phyloP scores from a whole-genome alignment of 2,797 vertebrate genomes.

The Enteromius anoplus region DNA sequence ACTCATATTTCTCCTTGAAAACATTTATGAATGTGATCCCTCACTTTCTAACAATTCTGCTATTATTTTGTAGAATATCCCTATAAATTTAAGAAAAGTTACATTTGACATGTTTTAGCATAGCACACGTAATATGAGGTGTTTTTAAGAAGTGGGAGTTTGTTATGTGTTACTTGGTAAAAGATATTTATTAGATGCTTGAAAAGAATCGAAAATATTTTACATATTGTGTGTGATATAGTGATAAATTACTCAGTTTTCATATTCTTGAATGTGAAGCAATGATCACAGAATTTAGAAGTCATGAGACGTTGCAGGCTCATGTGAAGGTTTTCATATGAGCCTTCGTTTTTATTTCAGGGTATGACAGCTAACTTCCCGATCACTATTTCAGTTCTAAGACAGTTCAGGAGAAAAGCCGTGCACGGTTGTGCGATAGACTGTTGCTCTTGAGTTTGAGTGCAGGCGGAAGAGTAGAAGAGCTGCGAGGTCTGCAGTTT shows the following conservation, averaged over 20 bases:
- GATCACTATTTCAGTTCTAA: background rate
- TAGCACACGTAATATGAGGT: no score
- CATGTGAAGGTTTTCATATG: background rate
- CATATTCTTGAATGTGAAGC: background rate
- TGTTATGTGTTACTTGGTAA: background rate
- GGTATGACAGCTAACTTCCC: background rate
- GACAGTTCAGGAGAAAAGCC: background rate
- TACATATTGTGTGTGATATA: background rate
- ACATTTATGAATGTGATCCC: slow-evolving; percentile 70
- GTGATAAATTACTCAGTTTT: background rate
- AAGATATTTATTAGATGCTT: background rate
- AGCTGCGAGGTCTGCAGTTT: background rate
- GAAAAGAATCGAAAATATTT: background rate
- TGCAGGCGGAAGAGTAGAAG: background rate
- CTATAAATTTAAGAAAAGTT: background rate
- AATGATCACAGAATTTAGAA: background rate
- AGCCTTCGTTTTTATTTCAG: background rate
- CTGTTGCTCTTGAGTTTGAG: background rate
- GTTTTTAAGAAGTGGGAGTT: background rate
- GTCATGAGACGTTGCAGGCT: background rate
- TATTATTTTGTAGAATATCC: background rate
- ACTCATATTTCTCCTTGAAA: slow-evolving; percentile 25
- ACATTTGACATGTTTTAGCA: background rate
- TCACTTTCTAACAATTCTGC: slow-evolving; percentile 52
- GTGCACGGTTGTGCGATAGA: background rate